Evolutionary conservation across 2,113 vertebrate species (phyloP).

Genomic region (Sturnira hondurensis): DNA sequence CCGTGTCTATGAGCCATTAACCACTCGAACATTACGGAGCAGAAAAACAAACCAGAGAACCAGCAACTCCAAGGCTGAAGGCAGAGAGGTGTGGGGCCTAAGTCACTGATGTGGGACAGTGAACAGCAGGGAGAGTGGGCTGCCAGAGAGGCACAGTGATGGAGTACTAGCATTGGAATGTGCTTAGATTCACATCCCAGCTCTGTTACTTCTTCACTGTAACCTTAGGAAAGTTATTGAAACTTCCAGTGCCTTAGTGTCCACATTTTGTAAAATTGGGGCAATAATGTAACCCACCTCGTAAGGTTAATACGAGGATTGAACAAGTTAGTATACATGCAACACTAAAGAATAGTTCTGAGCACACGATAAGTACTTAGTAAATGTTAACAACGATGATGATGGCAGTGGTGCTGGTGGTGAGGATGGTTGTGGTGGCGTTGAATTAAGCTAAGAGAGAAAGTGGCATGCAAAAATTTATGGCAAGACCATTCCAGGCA

Average conservation of each 20-base stretch:
- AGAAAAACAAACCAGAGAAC: conserved; percentile 14
- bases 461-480: not conserved
- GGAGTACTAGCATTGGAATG: not conserved
- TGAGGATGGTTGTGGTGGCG: too few species aligned
- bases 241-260: not conserved
- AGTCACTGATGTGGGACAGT: not conserved
- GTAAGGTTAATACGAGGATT: not conserved
- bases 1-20: conserved; percentile 47
- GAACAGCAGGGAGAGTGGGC: not conserved
- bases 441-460: not conserved
- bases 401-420: too few species aligned
- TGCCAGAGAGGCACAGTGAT: not conserved
- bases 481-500: not conserved
- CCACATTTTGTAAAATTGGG: not conserved
- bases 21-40: conserved; percentile 29
- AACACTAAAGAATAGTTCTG: not conserved
- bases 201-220: not conserved
- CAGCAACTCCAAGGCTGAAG: not conserved
- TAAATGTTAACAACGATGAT: too few species aligned
- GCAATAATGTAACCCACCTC: not conserved
- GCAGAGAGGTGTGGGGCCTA: not conserved
- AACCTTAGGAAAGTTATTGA: not conserved
- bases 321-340: not conserved
- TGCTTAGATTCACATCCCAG: not conserved
- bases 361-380: not conserved